These are phyloP conservation scores for Platyrinchus mystaceus DNA, from an alignment of 2,797 vertebrate species.

Conservation along the genomic window DNA sequence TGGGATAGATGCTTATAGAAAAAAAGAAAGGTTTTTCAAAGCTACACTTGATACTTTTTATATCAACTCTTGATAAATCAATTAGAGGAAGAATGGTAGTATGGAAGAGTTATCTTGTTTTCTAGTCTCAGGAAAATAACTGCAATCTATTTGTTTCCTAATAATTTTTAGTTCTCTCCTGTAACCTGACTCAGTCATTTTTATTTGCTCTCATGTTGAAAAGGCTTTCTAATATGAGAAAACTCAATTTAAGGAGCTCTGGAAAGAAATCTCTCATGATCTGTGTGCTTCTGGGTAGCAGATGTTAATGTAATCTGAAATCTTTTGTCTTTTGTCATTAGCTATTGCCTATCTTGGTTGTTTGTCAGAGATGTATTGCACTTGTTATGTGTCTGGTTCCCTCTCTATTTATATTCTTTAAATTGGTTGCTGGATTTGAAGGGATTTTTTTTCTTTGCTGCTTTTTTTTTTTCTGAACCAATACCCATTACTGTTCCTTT, in stretches of 20 bases:
- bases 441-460: neutral
- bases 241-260: constrained; percentile 13
- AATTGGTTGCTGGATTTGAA: neutral
- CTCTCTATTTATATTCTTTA: constrained; percentile 1
- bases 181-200: neutral
- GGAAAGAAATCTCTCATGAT: neutral
- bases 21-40: neutral
- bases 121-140: neutral
- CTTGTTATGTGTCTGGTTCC: neutral
- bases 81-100: neutral
- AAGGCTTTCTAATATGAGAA: constrained; percentile 11
- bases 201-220: neutral
- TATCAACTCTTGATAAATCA: neutral
- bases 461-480: neutral
- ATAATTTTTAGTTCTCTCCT: neutral
- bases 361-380: neutral
- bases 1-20: neutral
- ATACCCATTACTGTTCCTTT: neutral
- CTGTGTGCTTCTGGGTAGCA: neutral
- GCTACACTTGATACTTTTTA: neutral
- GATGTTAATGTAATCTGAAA: constrained; percentile 31
- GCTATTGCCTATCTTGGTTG: neutral
- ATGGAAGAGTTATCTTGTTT: neutral
- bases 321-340: constrained; percentile 26
- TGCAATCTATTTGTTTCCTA: neutral